Percentiles rank a stretch among this genome's conserved stretches.
phyloP scores from a whole-genome alignment of 2,888 invertebrate genomes.

The Carterocephalus palaemon region DNA sequence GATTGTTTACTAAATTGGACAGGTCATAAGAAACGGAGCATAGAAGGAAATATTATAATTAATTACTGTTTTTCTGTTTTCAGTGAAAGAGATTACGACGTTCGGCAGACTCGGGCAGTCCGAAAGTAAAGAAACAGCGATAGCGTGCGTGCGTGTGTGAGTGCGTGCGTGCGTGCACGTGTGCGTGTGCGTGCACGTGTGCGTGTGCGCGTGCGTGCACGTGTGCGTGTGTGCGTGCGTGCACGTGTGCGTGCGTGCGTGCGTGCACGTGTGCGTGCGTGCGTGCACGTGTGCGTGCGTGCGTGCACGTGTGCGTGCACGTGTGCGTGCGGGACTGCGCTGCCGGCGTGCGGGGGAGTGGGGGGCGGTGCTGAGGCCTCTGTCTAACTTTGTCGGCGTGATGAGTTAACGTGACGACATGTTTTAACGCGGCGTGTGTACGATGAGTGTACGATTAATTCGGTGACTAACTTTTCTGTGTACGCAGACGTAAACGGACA shows the following conservation, averaged over 20 bases:
- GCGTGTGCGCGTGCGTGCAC: conserved; percentile 29
- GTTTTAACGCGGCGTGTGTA: conserved; percentile 21
- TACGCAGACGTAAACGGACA: conserved; percentile 27
- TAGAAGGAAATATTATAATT: background rate
- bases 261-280: conserved; percentile 22
- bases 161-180: conserved; percentile 35
- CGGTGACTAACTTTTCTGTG: conserved; percentile 47
- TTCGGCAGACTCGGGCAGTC: conserved; percentile 63
- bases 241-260: conserved; percentile 27
- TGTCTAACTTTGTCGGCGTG: conserved; percentile 35
- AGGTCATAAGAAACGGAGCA: background rate
- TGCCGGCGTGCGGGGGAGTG: conserved; percentile 17
- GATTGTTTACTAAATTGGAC: too few species aligned
- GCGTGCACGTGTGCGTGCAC: too few species aligned
- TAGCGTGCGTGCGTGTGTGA: conserved; percentile 40
- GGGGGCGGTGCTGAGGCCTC: conserved; percentile 45
- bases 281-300: too few species aligned
- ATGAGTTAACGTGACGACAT: conserved; percentile 25
- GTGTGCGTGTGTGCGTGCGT: conserved; percentile 15
- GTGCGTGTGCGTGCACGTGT: conserved; percentile 38
- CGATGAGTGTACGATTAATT: conserved; percentile 32
- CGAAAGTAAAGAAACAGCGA: conserved; percentile 64
- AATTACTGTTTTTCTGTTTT: conserved; percentile 31
- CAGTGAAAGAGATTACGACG: conserved; percentile 73
- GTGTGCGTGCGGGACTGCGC: conserved; percentile 22